Evolutionary conservation across 92 coral and sea anemone species (phyloP).

Genomic region (Porites divaricata): DNA sequence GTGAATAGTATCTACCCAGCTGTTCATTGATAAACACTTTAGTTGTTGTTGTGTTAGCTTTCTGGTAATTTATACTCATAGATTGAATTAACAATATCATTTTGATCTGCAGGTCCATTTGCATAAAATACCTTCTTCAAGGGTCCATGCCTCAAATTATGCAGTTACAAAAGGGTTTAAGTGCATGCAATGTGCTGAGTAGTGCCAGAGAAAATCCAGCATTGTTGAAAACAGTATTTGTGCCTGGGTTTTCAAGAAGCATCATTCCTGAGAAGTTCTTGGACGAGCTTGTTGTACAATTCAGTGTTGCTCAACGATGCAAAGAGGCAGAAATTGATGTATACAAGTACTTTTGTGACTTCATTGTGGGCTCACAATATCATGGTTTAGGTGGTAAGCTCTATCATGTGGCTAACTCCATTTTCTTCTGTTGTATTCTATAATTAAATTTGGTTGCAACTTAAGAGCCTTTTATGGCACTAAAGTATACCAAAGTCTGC

Average conservation of each 20-base stretch:
- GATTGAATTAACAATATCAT: too few species aligned
- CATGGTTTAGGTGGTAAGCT: not conserved
- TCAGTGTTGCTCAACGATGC: too few species aligned
- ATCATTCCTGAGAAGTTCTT: too few species aligned
- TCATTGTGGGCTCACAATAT: too few species aligned
- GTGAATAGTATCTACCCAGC: too few species aligned
- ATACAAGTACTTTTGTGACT: too few species aligned
- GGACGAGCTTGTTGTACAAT: too few species aligned
- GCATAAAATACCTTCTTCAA: constrained; percentile 19
- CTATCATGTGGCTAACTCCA: constrained; percentile 9
- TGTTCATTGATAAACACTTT: too few species aligned
- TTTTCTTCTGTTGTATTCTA: constrained; percentile 27
- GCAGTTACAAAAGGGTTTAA: constrained; percentile 30
- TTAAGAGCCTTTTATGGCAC: constrained; percentile 32
- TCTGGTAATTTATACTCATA: too few species aligned
- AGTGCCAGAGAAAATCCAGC: constrained; percentile 30
- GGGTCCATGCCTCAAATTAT: constrained; percentile 31
- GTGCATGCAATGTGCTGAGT: constrained; percentile 19
- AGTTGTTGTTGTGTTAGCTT: not conserved
- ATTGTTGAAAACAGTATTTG: constrained; percentile 41
- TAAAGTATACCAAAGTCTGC: constrained; percentile 26
- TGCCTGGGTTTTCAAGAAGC: not conserved
- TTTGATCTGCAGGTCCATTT: constrained; percentile 38
- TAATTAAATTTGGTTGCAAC: constrained; percentile 35
- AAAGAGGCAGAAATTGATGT: too few species aligned